Percentiles rank a stretch among this genome's conserved stretches.
phyloP scores from a whole-genome alignment of 2,797 vertebrate species.

The Manis javanica region DNA sequence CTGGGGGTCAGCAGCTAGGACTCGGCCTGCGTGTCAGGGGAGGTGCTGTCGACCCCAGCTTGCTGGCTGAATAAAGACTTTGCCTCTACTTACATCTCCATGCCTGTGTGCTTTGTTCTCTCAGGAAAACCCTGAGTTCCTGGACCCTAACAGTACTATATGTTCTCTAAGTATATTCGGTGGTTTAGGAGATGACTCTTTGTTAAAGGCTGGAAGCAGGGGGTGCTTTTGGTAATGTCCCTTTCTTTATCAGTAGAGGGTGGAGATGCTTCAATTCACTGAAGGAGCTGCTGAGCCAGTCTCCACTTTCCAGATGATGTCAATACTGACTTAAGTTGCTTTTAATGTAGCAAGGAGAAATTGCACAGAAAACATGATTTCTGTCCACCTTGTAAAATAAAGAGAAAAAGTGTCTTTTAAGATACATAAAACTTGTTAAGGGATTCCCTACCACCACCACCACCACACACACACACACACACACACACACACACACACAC shows the following conservation, averaged over 20 bases:
- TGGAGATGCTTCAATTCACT: background rate
- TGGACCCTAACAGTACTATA: background rate
- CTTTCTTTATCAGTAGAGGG: background rate
- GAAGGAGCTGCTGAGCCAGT: background rate
- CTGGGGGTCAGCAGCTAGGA: too few species aligned
- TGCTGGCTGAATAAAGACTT: too few species aligned
- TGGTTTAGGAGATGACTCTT: constrained; percentile 19
- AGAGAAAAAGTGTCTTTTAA: constrained; percentile 10
- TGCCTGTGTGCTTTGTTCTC: too few species aligned
- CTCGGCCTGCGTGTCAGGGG: too few species aligned
- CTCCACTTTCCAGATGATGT: constrained; percentile 37
- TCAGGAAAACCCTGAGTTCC: too few species aligned
- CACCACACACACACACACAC: background rate
- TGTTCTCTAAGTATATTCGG: constrained; percentile 5
- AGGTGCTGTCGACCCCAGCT: too few species aligned
- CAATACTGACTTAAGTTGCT: background rate
- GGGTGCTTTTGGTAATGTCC: background rate
- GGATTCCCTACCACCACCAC: background rate
- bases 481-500: background rate
- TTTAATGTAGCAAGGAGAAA: constrained; percentile 28
- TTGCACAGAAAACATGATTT: background rate
- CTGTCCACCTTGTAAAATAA: constrained; percentile 30
- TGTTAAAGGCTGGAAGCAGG: background rate
- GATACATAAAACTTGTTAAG: constrained; percentile 39
- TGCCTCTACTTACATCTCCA: too few species aligned